Evolutionary conservation across 2,113 vertebrate genomes (phyloP).

Genomic region (Phoxinus phoxinus): DNA sequence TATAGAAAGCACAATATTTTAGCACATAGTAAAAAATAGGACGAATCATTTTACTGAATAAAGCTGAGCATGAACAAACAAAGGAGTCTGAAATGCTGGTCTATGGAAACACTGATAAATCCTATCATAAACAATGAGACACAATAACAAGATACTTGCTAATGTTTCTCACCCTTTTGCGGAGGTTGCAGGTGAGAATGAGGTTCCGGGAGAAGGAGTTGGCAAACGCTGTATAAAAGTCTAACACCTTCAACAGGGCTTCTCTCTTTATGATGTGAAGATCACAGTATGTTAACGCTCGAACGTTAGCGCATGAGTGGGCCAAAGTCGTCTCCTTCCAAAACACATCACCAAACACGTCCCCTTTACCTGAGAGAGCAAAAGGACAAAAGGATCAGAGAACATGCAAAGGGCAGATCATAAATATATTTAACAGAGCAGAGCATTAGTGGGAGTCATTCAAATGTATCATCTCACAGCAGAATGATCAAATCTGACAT

Average conservation of each 20-base stretch:
- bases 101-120: not conserved
- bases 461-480: not conserved
- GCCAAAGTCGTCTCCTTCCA: slow-evolving; percentile 96
- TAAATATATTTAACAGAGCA: not conserved
- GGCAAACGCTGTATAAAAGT: slow-evolving; percentile 95
- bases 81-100: not conserved
- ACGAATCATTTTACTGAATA: not conserved
- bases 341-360: slow-evolving; percentile 96
- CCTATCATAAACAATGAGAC: not conserved
- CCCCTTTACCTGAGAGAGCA: slow-evolving; percentile 87
- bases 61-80: not conserved
- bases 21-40: not conserved
- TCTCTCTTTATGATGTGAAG: slow-evolving; percentile 94
- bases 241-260: slow-evolving; percentile 92
- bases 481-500: slow-evolving; percentile 19
- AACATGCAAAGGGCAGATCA: not conserved
- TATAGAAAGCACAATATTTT: not conserved
- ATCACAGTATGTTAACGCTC: slow-evolving; percentile 95
- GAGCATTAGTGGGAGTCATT: not conserved
- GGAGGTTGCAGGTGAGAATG: slow-evolving; percentile 94
- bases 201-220: slow-evolving; percentile 97
- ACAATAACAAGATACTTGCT: not conserved
- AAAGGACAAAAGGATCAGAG: not conserved
- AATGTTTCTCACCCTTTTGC: slow-evolving; percentile 85
- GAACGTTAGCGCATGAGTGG: slow-evolving; percentile 91